Evolutionary conservation across 2,113 vertebrate genomes (phyloP).

Genomic region (Tylochromis polylepis): DNA sequence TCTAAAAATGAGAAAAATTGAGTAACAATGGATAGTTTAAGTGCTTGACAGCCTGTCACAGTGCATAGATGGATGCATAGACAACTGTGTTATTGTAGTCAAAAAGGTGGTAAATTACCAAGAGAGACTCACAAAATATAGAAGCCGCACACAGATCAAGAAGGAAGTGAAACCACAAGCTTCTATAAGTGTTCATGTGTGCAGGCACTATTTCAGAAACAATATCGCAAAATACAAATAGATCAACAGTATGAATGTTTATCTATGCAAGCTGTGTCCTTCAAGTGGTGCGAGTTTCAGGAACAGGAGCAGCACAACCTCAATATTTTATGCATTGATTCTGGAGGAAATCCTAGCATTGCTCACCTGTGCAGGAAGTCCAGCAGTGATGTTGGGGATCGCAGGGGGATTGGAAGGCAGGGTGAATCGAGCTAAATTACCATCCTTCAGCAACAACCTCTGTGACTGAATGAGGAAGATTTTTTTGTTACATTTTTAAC

Average conservation of each 20-base stretch:
- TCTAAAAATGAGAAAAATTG: not conserved
- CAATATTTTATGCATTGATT: not conserved
- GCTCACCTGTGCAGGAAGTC: constrained; percentile 77
- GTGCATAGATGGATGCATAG: not conserved
- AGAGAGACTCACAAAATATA: constrained; percentile 18
- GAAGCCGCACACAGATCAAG: not conserved
- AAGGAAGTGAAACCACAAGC: constrained; percentile 45
- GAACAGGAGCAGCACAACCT: not conserved
- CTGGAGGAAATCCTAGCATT: not conserved
- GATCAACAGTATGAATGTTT: not conserved
- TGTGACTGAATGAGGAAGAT: constrained; percentile 29
- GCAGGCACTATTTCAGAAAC: not conserved
- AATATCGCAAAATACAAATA: not conserved
- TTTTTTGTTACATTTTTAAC: not conserved
- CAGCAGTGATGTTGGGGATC: constrained; percentile 81
- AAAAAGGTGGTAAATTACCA: not conserved
- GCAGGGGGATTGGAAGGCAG: constrained; percentile 64
- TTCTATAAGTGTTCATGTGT: not conserved
- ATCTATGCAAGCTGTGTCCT: not conserved
- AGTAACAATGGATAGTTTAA: not conserved
- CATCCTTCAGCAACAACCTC: constrained; percentile 79
- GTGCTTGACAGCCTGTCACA: not conserved
- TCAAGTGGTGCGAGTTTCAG: not conserved
- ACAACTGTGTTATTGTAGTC: not conserved
- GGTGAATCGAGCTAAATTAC: constrained; percentile 74